Percentiles rank a stretch among this genome's conserved stretches.
Evolutionary conservation across 2,888 invertebrate species (phyloP).

Genomic region (Silvanus unidentatus): DNA sequence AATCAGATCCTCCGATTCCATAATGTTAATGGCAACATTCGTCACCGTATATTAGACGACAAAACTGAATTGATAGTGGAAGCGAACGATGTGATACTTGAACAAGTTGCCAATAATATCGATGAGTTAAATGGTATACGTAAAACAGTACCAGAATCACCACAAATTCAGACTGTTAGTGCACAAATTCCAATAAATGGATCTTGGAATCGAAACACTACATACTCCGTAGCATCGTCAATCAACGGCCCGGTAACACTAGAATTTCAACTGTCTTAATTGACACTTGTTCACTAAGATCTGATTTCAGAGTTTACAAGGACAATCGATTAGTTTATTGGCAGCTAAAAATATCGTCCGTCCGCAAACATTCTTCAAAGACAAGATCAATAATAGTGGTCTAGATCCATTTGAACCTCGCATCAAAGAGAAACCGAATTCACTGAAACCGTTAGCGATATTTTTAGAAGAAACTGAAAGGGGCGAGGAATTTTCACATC

Average conservation of each 20-base stretch:
- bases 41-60: slow-evolving; percentile 54
- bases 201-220: slow-evolving; percentile 54
- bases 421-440: slow-evolving; percentile 83
- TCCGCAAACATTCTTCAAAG: slow-evolving; percentile 81
- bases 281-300: background rate
- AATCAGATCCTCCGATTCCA: slow-evolving; percentile 52
- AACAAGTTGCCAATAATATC: slow-evolving; percentile 68
- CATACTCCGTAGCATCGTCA: slow-evolving; percentile 31
- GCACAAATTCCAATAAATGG: slow-evolving; percentile 48
- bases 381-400: slow-evolving; percentile 75
- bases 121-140: slow-evolving; percentile 61
- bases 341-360: slow-evolving; percentile 68
- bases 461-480: slow-evolving; percentile 62
- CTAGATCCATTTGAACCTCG: slow-evolving; percentile 72
- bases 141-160: slow-evolving; percentile 49
- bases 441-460: slow-evolving; percentile 71
- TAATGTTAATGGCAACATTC: slow-evolving; percentile 54
- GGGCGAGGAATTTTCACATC: slow-evolving; percentile 68
- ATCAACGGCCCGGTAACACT: slow-evolving; percentile 5
- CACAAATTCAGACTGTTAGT: slow-evolving; percentile 47
- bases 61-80: slow-evolving; percentile 74
- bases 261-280: background rate
- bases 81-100: slow-evolving; percentile 76
- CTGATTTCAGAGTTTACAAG: background rate
- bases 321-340: slow-evolving; percentile 51